Evolutionary conservation across 1,140 invertebrate genomes (phyloP), one percentile per base, ranked within the genome.

Genomic region (Trichonephila inaurata): DNA sequence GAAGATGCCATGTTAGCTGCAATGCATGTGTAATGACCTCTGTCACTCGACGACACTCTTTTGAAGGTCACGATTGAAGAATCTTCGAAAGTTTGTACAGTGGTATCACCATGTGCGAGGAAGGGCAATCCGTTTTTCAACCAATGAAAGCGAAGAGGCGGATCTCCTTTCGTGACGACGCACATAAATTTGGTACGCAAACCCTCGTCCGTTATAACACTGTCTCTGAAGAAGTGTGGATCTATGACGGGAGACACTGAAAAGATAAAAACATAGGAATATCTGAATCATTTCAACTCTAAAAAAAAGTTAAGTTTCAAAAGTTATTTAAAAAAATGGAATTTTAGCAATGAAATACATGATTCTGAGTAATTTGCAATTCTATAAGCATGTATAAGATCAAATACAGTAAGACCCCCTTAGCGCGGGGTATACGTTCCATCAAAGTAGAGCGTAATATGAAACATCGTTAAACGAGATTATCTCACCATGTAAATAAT

Each of bases 161-260:
- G 94, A 66, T 94, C 94, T 40, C 94, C 94, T 64, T 93, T 93
- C 21, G 88, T 77, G 18, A 94, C 94, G 4, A 89, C 85, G 62
- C 94, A 94, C 69, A 97, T 97, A 62, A 97, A 95, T 95, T 96
- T 96, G 58, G 96, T 96, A 94, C 96, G 96, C 88, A 96, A 97
- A 69, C 97, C 97, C 95, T 97, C 97, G 72, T 97, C 96, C 86
- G 97, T 94, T 8, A 91, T 97, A 21, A 97, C 97, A 16, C 85
- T 94, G 18, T 93, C 91, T 8, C 82, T 87, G 24, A 94, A 94
- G 82, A 89, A 94, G 21, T 94, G 94, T 0, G 90, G 77, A 16
- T 94, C 94, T 33, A 94, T 94, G 18, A 94, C 93, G 4, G 94
- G 94, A 28, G 94, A 81, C 19, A 94, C 94, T 69, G n/a, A 5